Conservation (phyloP, 2,888 invertebrate species). For the Cyclophora punctaria region DNA sequence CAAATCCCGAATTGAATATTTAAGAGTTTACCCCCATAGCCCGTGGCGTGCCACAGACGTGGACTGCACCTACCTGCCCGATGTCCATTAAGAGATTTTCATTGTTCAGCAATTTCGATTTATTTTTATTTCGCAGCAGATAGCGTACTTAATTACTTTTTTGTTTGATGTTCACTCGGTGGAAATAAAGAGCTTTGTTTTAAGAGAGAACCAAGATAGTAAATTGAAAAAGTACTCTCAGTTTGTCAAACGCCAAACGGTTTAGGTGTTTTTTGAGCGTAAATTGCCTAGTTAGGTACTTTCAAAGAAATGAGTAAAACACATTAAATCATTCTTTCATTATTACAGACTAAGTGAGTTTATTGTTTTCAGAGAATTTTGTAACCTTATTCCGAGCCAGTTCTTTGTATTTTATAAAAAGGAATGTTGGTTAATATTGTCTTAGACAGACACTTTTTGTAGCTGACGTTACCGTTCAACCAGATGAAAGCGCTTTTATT, state of each 20-base stretch:
- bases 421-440: too few relatives aligned
- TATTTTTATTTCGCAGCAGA: slow-evolving; percentile 34
- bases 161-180: slow-evolving; percentile 41
- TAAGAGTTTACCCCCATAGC: neutral
- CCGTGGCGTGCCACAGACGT: neutral
- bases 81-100: slow-evolving; percentile 31
- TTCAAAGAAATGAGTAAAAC: neutral
- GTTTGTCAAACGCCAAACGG: slow-evolving; percentile 29
- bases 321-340: too few relatives aligned
- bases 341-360: too few relatives aligned
- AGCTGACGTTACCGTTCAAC: too few relatives aligned
- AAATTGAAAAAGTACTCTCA: slow-evolving; percentile 33
- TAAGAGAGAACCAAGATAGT: slow-evolving; percentile 24
- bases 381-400: neutral
- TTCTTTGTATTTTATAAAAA: neutral
- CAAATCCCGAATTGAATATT: neutral
- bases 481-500: neutral
- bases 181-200: slow-evolving; percentile 30
- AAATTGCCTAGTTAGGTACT: slow-evolving; percentile 10
- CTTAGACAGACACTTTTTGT: neutral
- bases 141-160: slow-evolving; percentile 54
- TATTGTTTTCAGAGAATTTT: too few relatives aligned
- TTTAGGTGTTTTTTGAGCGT: slow-evolving; percentile 12
- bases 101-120: slow-evolving; percentile 41
- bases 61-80: slow-evolving; percentile 12